phyloP scores from a whole-genome alignment of 2,797 vertebrate species.

The Darevskia mixta region DNA sequence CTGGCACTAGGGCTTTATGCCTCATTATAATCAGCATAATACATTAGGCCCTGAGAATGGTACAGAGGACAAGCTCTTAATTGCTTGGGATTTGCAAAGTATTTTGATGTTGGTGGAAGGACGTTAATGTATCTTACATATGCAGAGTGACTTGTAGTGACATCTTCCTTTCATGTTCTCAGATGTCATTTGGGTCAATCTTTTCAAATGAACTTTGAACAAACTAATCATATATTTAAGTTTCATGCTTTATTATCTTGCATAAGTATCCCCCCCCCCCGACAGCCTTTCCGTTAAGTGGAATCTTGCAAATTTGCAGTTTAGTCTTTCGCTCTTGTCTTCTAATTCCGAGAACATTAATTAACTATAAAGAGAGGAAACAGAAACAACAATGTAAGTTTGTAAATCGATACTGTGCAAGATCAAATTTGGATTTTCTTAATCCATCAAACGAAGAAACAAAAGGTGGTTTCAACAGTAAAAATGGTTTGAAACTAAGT shows the following conservation, averaged over 20 bases:
- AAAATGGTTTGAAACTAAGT: conserved; percentile 19
- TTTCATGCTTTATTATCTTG: conserved; percentile 67
- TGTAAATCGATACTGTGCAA: conserved; percentile 29
- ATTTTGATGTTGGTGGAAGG: conserved; percentile 40
- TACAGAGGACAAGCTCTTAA: background rate
- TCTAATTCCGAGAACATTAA: conserved; percentile 62
- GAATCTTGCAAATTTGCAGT: conserved; percentile 52
- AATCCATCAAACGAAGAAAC: conserved; percentile 23
- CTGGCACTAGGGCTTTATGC: background rate
- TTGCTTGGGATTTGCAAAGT: background rate
- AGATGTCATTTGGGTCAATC: conserved; percentile 38
- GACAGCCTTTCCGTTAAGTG: conserved; percentile 51
- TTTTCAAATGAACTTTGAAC: conserved; percentile 22
- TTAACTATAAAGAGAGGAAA: conserved; percentile 57
- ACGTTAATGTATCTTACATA: conserved; percentile 15
- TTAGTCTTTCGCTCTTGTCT: background rate
- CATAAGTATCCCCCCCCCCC: conserved; percentile 54
- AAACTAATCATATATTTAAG: conserved; percentile 54
- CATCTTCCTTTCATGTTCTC: conserved; percentile 46
- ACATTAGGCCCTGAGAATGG: background rate
- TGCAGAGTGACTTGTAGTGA: conserved; percentile 24
- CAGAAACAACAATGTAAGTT: conserved; percentile 50
- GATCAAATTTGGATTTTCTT: conserved; percentile 23
- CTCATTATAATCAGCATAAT: background rate
- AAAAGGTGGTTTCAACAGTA: conserved; percentile 23